Evolutionary conservation across 2,888 invertebrate species (phyloP).

Genomic region (Phyllotreta cruciferae): DNA sequence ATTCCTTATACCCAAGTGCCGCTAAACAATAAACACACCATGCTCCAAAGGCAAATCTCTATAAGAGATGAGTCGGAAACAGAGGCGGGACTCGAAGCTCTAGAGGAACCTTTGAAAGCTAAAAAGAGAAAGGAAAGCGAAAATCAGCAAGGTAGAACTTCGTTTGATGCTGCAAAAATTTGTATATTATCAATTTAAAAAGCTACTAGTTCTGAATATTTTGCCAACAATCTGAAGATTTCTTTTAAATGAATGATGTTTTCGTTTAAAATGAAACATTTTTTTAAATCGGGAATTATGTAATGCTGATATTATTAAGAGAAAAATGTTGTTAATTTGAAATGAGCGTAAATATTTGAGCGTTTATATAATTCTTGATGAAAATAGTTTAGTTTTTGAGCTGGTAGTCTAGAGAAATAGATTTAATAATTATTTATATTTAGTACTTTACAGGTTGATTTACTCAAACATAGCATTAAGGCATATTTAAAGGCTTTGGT

Average conservation of each 20-base stretch:
- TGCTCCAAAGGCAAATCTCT: constrained; percentile 71
- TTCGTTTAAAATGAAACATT: constrained; percentile 10
- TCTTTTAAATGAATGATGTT: constrained; percentile 1
- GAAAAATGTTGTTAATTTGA: neutral
- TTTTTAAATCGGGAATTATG: constrained; percentile 4
- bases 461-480: constrained; percentile 11
- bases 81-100: constrained; percentile 68
- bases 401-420: constrained; percentile 14
- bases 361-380: neutral
- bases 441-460: constrained; percentile 17
- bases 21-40: constrained; percentile 71
- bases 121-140: constrained; percentile 66
- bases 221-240: constrained; percentile 2
- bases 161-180: constrained; percentile 36
- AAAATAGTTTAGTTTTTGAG: constrained; percentile 13
- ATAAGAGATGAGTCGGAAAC: constrained; percentile 65
- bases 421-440: constrained; percentile 5
- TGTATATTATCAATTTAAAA: constrained; percentile 10
- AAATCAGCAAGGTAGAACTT: constrained; percentile 68
- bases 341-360: neutral
- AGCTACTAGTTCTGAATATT: constrained; percentile 25
- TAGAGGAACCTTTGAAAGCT: constrained; percentile 72
- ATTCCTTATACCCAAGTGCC: constrained; percentile 61
- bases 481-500: constrained; percentile 13
- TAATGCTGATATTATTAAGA: neutral